Evolutionary conservation across 2,797 vertebrate species (phyloP).

Genomic region (Darevskia nairensis): DNA sequence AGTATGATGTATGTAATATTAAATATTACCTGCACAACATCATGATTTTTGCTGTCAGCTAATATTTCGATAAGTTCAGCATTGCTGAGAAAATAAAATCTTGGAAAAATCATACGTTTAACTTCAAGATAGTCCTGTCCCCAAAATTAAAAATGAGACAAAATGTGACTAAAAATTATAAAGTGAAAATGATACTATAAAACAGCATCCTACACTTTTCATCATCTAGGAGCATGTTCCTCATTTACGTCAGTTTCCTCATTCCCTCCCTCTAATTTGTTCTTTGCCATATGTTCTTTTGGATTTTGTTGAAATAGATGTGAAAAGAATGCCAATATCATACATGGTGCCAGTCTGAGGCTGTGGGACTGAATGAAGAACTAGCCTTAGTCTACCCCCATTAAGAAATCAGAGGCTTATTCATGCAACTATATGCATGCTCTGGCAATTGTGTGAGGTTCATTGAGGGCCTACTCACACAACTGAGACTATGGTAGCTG

Average conservation of each 20-base stretch:
- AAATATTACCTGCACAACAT: constrained; percentile 71
- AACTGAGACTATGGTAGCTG: too few relatives aligned
- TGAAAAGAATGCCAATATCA: not conserved
- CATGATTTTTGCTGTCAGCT: constrained; percentile 68
- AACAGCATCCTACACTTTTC: not conserved
- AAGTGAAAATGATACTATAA: constrained; percentile 1
- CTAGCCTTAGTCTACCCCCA: not conserved
- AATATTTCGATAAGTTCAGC: constrained; percentile 75
- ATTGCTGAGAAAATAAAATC: constrained; percentile 81
- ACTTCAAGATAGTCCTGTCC: constrained; percentile 76
- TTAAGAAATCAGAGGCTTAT: too few relatives aligned
- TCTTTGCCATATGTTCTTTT: not conserved
- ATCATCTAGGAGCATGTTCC: not conserved
- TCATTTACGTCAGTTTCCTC: not conserved
- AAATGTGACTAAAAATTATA: not conserved
- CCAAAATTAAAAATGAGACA: constrained; percentile 26
- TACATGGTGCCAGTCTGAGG: not conserved
- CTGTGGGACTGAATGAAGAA: not conserved
- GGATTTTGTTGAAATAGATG: not conserved
- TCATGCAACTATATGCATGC: too few relatives aligned
- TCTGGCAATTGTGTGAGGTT: too few relatives aligned
- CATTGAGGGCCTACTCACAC: too few relatives aligned
- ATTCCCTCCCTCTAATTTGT: not conserved
- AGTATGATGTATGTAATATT: not conserved
- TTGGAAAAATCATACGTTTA: constrained; percentile 77